Evolutionary conservation across 1,140 invertebrate species (phyloP).

Genomic region (Caenorhabditis inopinata): DNA sequence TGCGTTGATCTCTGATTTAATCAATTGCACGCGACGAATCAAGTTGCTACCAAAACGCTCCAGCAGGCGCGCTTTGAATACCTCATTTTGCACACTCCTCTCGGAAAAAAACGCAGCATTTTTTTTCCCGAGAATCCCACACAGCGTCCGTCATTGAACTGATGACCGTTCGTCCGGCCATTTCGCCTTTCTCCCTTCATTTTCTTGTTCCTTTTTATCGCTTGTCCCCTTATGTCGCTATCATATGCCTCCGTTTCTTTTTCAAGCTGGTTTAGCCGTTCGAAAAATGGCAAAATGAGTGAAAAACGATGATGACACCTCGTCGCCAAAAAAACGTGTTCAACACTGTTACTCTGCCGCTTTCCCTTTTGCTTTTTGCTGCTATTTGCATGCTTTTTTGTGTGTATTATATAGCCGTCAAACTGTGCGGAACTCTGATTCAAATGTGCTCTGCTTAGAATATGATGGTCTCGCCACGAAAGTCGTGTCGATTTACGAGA

Average conservation of each 20-base stretch:
- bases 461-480: background rate
- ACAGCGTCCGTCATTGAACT: background rate
- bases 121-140: background rate
- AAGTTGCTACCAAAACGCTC: too few relatives aligned
- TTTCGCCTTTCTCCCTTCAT: background rate
- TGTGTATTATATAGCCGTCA: too few relatives aligned
- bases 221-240: background rate
- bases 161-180: background rate
- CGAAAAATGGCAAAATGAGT: background rate
- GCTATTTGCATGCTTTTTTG: constrained; percentile 1
- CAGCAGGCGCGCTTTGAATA: too few relatives aligned
- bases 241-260: background rate
- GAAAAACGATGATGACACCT: constrained; percentile 7
- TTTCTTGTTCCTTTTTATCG: background rate
- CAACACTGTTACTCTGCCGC: too few relatives aligned
- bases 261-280: background rate
- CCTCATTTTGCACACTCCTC: too few relatives aligned
- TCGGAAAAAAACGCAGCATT: background rate
- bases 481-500: too few relatives aligned
- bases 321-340: background rate
- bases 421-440: background rate
- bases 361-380: background rate
- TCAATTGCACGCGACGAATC: too few relatives aligned
- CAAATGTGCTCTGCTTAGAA: background rate
- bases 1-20: too few relatives aligned